Evolutionary conservation across 2,797 vertebrate species (phyloP), one percentile per base, ranked within the genome.

Genomic region (Hypotaenidia philippensis): DNA sequence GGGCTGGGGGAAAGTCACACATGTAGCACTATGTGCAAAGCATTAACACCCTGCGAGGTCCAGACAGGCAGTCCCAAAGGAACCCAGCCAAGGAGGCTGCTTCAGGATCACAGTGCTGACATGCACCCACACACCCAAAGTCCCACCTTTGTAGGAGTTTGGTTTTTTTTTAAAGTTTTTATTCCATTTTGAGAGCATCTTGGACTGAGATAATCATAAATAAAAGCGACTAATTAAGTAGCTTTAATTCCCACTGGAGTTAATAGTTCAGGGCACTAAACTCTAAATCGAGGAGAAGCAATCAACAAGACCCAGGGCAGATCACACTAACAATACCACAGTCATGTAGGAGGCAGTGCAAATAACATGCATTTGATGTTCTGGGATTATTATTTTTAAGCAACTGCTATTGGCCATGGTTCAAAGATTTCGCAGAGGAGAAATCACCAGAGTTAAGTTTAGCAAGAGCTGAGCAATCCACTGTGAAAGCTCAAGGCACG

Each of bases 381-480:
- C 34, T 74, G 16, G n/a, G 70, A 11, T 26, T 38, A 4, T 26
- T 49, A 14, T 13, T 45, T 60, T 57, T 32, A 57, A 68, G 55
- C 55, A 41, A 57, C 34, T 0, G 1, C 8, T 8, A 31, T 2
- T 72, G 66, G 71, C n/a, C 21, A 4, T 0, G 14, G 56, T n/a
- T 63, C 81, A 68, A 59, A 59, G 44, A 21, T 29, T 50, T 47
- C 64, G 40, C 55, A 71, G 49, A 41, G 50, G 21, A 83, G 82
- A 40, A 74, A 65, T 40, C 40, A 31, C 57, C 65, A 53, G 64
- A 61, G 56, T 17, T 49, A 22, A 38, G 34, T 8, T 31, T 0
- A 61, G 65, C 45, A 55, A 69, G 75, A 49, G 52, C 68, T 13
- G 25, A 34, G 15, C n/a, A 15, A 65, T 17, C 45, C 18, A 3